Percentiles rank a stretch among this genome's conserved stretches.
These are phyloP conservation scores for Eucera pruinosa DNA, from an alignment of 2,888 invertebrate genomes.

Conservation along the genomic window DNA sequence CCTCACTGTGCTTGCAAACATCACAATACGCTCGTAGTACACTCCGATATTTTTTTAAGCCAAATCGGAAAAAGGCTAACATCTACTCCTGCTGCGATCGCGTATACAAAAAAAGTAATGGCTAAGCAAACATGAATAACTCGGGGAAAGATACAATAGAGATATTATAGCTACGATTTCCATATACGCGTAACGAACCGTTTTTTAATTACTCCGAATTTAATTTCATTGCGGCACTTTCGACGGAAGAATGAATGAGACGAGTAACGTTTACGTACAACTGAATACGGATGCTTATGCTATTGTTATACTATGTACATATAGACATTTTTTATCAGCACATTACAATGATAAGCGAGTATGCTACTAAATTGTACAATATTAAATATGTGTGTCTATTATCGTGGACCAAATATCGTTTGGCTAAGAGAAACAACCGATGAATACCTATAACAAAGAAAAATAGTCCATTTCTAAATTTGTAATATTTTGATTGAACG, in stretches of 20 bases:
- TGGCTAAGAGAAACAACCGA: slow-evolving; percentile 12
- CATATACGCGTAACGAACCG: slow-evolving; percentile 24
- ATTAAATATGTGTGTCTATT: slow-evolving; percentile 47
- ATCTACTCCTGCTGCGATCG: slow-evolving; percentile 55
- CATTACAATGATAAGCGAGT: slow-evolving; percentile 43
- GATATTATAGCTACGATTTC: slow-evolving; percentile 23
- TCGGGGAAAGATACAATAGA: slow-evolving; percentile 9
- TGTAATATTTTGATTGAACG: slow-evolving; percentile 18
- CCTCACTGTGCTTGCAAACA: slow-evolving; percentile 66
- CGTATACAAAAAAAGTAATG: slow-evolving; percentile 43
- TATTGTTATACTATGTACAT: slow-evolving; percentile 53
- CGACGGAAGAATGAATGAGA: slow-evolving; percentile 7
- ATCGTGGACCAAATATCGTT: slow-evolving; percentile 20
- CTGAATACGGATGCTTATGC: slow-evolving; percentile 29
- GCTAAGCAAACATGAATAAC: slow-evolving; percentile 35
- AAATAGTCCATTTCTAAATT: slow-evolving; percentile 33
- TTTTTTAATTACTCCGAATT: slow-evolving; percentile 19
- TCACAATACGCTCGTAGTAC: slow-evolving; percentile 73
- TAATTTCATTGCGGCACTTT: slow-evolving; percentile 20
- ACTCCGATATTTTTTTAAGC: slow-evolving; percentile 75
- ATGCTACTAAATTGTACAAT: slow-evolving; percentile 46
- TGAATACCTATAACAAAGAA: slow-evolving; percentile 1
- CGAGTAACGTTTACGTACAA: slow-evolving; percentile 26
- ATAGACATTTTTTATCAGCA: slow-evolving; percentile 49
- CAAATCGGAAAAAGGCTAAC: slow-evolving; percentile 73